Evolutionary conservation across 1,140 invertebrate genomes (phyloP).

Genomic region (Dendrolimus punctatus): DNA sequence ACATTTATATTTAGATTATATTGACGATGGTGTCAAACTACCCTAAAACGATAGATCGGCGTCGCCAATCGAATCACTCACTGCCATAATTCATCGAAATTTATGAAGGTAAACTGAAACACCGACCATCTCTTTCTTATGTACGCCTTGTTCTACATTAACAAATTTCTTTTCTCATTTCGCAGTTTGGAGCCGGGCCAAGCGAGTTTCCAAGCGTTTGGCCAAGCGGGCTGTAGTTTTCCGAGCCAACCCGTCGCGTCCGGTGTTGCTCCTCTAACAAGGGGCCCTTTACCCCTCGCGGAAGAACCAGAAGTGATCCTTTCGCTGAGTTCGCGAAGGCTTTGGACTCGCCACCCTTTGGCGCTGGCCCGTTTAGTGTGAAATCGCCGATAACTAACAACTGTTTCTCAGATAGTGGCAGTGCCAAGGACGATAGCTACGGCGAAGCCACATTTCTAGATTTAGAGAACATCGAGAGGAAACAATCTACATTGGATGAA

Average conservation of each 20-base stretch:
- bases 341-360: slow-evolving; percentile 42
- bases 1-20: slow-evolving; percentile 52
- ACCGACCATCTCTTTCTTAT: slow-evolving; percentile 53
- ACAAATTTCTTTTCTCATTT: slow-evolving; percentile 69
- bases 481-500: slow-evolving; percentile 58
- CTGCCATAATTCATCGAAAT: slow-evolving; percentile 59
- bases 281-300: slow-evolving; percentile 23
- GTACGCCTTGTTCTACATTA: slow-evolving; percentile 53
- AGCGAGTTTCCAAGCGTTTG: slow-evolving; percentile 67
- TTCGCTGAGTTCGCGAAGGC: slow-evolving; percentile 32
- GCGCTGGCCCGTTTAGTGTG: slow-evolving; percentile 22
- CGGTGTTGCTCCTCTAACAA: slow-evolving; percentile 48
- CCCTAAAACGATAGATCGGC: slow-evolving; percentile 50
- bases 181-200: slow-evolving; percentile 71
- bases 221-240: slow-evolving; percentile 64
- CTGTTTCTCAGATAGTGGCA: slow-evolving; percentile 23
- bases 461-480: slow-evolving; percentile 50
- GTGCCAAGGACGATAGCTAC: slow-evolving; percentile 46
- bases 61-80: slow-evolving; percentile 58
- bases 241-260: slow-evolving; percentile 58
- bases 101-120: slow-evolving; percentile 52
- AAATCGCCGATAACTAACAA: slow-evolving; percentile 25
- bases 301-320: slow-evolving; percentile 47
- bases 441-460: slow-evolving; percentile 63
- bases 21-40: slow-evolving; percentile 51